phyloP scores from a whole-genome alignment of 2,888 invertebrate species.

The Melanargia galathea region DNA sequence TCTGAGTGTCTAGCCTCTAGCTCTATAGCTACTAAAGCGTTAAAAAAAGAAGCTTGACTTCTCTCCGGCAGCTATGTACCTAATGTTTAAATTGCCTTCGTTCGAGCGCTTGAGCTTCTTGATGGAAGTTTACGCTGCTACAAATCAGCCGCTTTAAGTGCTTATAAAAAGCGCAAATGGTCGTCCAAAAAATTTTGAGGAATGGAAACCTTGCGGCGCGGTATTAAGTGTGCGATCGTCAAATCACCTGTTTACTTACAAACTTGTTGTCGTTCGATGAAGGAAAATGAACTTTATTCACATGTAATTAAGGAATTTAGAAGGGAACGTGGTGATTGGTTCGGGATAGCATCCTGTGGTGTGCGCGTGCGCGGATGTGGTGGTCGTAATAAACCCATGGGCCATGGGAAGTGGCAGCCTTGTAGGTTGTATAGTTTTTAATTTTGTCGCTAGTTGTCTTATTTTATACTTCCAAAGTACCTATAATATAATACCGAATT shows the following conservation, averaged over 20 bases:
- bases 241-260: conserved; percentile 19
- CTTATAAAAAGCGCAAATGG: background rate
- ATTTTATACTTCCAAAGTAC: no score
- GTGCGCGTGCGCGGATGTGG: conserved; percentile 71
- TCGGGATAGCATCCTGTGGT: conserved; percentile 62
- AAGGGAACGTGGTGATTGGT: conserved; percentile 37
- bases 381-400: conserved; percentile 48
- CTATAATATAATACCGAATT: no score
- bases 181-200: background rate
- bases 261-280: conserved; percentile 18
- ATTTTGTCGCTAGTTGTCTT: conserved; percentile 25
- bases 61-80: no score
- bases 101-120: no score
- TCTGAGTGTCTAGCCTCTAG: no score
- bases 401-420: conserved; percentile 41
- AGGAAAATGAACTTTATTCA: conserved; percentile 41
- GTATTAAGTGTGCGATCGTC: background rate
- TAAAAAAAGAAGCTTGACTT: no score
- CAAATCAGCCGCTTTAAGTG: background rate
- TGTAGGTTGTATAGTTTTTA: conserved; percentile 30
- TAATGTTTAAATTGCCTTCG: no score
- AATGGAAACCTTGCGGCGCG: background rate
- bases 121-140: background rate
- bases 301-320: background rate
- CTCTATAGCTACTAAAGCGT: no score